A percentile compares a stretch with the other conserved stretches of the same genome.
Evolutionary conservation across 2,113 vertebrate genomes (phyloP).

Genomic region (Melierax canorus): DNA sequence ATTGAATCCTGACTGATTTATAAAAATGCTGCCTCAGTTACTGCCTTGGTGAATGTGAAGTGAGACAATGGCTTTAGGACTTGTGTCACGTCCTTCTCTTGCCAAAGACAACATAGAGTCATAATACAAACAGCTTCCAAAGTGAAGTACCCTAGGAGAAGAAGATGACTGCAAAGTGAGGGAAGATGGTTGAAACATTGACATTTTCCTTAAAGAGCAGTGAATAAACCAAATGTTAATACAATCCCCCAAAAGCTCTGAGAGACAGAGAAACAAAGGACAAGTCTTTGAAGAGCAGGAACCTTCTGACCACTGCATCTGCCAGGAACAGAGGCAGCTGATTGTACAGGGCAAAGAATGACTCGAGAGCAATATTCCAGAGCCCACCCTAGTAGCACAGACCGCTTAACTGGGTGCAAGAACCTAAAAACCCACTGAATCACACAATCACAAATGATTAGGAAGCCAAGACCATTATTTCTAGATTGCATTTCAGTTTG

Average conservation of each 20-base stretch:
- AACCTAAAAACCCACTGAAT: neutral
- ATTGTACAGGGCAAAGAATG: neutral
- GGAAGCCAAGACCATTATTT: neutral
- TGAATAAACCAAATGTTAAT: neutral
- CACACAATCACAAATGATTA: neutral
- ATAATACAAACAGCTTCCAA: neutral
- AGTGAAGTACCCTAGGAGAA: neutral
- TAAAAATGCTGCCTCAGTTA: neutral
- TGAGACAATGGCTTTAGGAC: neutral
- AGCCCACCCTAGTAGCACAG: neutral
- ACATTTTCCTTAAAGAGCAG: neutral
- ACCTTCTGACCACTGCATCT: neutral
- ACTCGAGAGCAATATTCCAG: neutral
- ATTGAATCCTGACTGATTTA: neutral
- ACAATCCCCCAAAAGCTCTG: neutral
- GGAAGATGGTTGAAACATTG: neutral
- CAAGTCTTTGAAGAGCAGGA: neutral
- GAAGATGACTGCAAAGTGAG: neutral
- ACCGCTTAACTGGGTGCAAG: neutral
- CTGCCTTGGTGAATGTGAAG: neutral
- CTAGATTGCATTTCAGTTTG: neutral
- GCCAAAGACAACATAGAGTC: neutral
- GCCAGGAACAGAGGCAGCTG: neutral
- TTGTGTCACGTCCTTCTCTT: neutral
- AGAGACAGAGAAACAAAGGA: neutral